phyloP scores from a whole-genome alignment of 2,113 vertebrate species.

The Seriola rivoliana region DNA sequence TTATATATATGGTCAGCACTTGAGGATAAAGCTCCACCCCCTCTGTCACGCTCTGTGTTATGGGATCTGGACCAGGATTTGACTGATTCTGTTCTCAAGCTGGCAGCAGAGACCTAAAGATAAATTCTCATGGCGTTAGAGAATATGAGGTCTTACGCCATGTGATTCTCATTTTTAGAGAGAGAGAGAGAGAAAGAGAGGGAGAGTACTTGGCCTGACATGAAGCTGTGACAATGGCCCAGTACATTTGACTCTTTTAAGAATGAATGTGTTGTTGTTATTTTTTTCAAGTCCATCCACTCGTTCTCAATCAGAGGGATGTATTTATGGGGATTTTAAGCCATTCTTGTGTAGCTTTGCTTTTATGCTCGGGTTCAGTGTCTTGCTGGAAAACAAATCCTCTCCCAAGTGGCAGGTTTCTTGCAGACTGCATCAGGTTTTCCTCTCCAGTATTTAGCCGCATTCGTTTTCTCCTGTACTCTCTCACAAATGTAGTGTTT shows the following conservation, averaged over 20 bases:
- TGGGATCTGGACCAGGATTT: too few relatives aligned
- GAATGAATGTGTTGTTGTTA: neutral
- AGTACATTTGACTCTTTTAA: too few relatives aligned
- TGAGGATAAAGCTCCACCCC: too few relatives aligned
- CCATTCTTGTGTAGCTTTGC: neutral
- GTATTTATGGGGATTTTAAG: too few relatives aligned
- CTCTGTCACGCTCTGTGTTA: too few relatives aligned
- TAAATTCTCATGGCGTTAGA: neutral
- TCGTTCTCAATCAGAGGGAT: too few relatives aligned
- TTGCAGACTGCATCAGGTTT: neutral
- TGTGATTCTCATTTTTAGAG: constrained; percentile 33
- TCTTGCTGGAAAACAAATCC: neutral
- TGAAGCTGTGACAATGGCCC: neutral
- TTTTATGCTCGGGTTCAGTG: neutral
- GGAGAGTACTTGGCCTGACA: too few relatives aligned
- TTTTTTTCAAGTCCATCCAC: too few relatives aligned
- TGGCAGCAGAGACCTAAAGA: constrained; percentile 19
- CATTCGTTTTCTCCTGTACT: neutral
- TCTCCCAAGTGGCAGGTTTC: neutral
- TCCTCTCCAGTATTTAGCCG: neutral
- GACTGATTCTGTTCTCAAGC: neutral
- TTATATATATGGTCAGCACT: too few relatives aligned
- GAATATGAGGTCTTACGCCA: constrained; percentile 15
- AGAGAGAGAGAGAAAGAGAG: too few relatives aligned
- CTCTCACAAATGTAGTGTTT: too few relatives aligned